Evolutionary conservation across 2,888 invertebrate species (phyloP).

Genomic region (Drosophila maculinotata): DNA sequence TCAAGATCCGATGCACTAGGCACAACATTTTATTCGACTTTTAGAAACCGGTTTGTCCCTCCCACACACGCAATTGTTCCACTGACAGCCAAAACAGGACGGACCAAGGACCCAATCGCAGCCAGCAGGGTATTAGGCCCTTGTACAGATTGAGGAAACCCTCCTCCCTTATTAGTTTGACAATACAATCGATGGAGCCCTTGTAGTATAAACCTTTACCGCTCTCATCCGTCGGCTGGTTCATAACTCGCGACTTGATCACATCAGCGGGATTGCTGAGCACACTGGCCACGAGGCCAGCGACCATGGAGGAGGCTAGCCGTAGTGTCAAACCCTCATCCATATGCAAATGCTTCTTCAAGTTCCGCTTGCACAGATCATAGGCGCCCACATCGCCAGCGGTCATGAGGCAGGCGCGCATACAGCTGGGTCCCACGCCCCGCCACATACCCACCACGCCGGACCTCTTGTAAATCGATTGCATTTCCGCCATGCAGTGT

Average conservation of each 20-base stretch:
- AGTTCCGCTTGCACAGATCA: constrained; percentile 57
- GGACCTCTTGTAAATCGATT: constrained; percentile 9
- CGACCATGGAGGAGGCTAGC: constrained; percentile 46
- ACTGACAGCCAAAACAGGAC: constrained; percentile 96
- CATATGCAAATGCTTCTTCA: constrained; percentile 27
- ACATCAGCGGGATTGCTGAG: constrained; percentile 64
- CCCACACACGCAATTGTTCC: constrained; percentile 89
- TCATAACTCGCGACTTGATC: constrained; percentile 62
- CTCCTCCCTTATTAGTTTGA: constrained; percentile 92
- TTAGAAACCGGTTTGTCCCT: constrained; percentile 85
- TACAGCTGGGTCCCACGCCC: constrained; percentile 52
- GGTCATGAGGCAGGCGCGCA: constrained; percentile 58
- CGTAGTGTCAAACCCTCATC: constrained; percentile 47
- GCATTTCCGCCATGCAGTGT: constrained; percentile 12
- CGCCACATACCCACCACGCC: constrained; percentile 51
- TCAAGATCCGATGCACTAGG: too few relatives aligned
- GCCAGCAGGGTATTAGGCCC: constrained; percentile 95
- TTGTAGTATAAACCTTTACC: constrained; percentile 90
- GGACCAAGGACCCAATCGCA: constrained; percentile 96
- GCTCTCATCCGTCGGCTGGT: constrained; percentile 39
- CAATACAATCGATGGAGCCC: constrained; percentile 92
- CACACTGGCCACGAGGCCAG: constrained; percentile 50
- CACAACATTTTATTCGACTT: too few relatives aligned
- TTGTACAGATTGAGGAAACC: constrained; percentile 93
- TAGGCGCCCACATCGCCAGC: constrained; percentile 61